Percentiles rank a stretch among this genome's conserved stretches.
Evolutionary conservation across 2,888 invertebrate species (phyloP).

Genomic region (Aphidoletes aphidimyza): DNA sequence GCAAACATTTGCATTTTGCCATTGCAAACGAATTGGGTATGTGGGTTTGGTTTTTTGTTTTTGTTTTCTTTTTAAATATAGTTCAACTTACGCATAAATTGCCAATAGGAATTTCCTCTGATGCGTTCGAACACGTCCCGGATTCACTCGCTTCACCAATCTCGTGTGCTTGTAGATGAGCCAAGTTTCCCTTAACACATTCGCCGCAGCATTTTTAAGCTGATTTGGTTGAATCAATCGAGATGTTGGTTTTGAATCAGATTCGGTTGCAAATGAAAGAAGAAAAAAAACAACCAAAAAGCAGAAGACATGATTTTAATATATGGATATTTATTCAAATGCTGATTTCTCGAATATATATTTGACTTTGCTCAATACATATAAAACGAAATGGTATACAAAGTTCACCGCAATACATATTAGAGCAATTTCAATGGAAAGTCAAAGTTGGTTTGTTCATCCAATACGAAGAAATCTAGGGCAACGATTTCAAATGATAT

Average conservation of each 20-base stretch:
- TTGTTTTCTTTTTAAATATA: background rate
- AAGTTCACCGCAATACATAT: no score
- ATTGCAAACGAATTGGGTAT: conserved; percentile 29
- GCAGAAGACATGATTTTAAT: no score
- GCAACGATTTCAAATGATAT: no score
- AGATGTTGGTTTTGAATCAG: background rate
- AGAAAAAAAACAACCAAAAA: conserved; percentile 1
- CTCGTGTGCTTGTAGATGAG: conserved; percentile 99
- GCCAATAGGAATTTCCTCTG: conserved; percentile 99
- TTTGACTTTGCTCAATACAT: no score
- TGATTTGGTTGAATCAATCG: conserved; percentile 69
- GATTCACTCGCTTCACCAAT: conserved; percentile 96
- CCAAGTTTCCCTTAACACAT: conserved; percentile 99
- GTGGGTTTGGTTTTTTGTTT: background rate
- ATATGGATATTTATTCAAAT: no score
- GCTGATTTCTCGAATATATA: no score
- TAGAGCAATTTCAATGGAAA: no score
- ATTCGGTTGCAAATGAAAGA: background rate
- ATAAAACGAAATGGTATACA: no score
- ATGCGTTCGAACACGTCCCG: conserved; percentile 95
- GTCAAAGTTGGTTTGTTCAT: no score
- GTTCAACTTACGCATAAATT: conserved; percentile 92
- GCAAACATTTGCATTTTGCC: background rate
- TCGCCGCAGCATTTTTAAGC: conserved; percentile 99
- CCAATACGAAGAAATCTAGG: no score